Evolutionary conservation across 2,797 vertebrate species (phyloP), one percentile per base, ranked within the genome.

Genomic region (Siniperca obscura): DNA sequence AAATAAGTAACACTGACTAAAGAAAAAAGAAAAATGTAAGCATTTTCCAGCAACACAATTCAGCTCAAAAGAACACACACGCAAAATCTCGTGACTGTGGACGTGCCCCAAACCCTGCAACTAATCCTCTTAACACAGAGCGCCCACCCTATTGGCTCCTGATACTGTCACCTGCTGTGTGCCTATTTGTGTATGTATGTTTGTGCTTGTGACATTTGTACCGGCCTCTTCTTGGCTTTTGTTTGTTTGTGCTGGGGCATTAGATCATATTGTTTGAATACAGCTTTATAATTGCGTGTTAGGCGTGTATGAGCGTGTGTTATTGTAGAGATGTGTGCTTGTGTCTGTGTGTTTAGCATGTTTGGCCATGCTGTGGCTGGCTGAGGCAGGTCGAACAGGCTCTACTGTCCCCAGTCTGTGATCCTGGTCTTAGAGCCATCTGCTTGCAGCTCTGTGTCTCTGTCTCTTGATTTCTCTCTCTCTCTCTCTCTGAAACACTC

Each of bases 111-210:
- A 92, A 92, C 91, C 83, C 84, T 80, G 76, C 68, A 44, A 73
- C 76, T 94, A 93, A 95, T 94, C 93, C 91, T 91, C 92, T 94
- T 93, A 92, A 74, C 79, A 30, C 14, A 34, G 73, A 74, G 68
- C 81, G 64, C 69, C 81, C 79, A 76, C 79, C 88, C 88, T 74
- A 84, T 69, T 87, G 90, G 90, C 85, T 88, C 84, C 70, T 70
- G 50, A 76, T 72, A 1, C 84, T 12, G 68, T 88, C 90, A 90
- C 92, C 92, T 91, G 88, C 92, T 93, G 92, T 82, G 88, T 74
- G 86, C 57, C 65, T 80, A 48, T 90, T 60, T 84, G 60, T 91
- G 81, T 86, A 73, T 68, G 72, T 76, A 64, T 80, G 76, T 83
- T 42, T 77, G 61, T 71, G 73, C 57, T 42, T 66, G 85, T 76